A percentile compares a stretch with the other conserved stretches of the same genome.
Evolutionary conservation across 2,113 vertebrate genomes (phyloP).

Genomic region (Sialia sialis): DNA sequence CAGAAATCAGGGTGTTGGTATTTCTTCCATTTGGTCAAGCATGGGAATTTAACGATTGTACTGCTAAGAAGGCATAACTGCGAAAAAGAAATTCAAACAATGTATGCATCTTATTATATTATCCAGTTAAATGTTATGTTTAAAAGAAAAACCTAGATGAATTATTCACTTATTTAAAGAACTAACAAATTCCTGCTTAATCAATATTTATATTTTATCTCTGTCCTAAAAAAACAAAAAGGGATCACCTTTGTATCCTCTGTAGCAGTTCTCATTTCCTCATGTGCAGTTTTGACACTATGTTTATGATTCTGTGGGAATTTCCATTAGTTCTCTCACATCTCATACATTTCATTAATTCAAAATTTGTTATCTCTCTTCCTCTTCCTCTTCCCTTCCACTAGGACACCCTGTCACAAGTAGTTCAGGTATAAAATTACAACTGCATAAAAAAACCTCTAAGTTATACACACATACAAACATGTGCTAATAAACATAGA

Average conservation of each 20-base stretch:
- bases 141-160: background rate
- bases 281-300: background rate
- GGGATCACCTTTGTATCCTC: background rate
- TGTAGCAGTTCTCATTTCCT: background rate
- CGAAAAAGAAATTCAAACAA: background rate
- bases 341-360: background rate
- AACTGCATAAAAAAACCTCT: fast-evolving
- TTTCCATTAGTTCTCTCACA: background rate
- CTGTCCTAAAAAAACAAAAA: background rate
- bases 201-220: background rate
- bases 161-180: background rate
- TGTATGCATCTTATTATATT: background rate
- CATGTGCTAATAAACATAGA: background rate
- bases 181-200: background rate
- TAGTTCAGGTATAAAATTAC: background rate
- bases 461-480: background rate
- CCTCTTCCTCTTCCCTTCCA: background rate
- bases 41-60: background rate
- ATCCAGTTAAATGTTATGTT: background rate
- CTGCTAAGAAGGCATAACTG: background rate
- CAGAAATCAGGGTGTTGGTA: background rate
- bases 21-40: background rate
- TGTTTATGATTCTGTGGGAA: background rate
- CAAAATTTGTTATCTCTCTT: background rate
- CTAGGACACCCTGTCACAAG: background rate